phyloP scores from a whole-genome alignment of 2,113 vertebrate species.

The Ondatra zibethicus region DNA sequence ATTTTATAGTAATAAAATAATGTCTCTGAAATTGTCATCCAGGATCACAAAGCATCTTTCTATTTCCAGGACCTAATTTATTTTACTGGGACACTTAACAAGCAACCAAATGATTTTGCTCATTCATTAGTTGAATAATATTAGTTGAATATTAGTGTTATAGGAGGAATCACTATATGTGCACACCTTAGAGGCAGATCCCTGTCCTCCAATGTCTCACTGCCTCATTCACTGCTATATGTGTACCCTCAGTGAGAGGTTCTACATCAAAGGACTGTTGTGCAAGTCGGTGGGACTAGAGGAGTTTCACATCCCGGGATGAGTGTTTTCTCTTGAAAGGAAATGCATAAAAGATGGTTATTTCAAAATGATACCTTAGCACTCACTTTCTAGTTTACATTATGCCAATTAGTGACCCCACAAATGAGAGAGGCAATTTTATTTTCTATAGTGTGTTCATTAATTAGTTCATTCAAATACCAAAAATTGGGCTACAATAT shows the following conservation, averaged over 20 bases:
- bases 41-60: not conserved
- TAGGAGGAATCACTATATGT: not conserved
- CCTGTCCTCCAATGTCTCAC: fast-evolving
- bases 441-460: not conserved
- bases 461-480: not conserved
- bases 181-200: not conserved
- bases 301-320: not conserved
- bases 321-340: not conserved
- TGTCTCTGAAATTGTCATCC: not conserved
- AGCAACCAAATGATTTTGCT: not conserved
- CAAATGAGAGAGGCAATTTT: not conserved
- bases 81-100: not conserved
- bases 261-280: not conserved
- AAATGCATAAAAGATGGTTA: not conserved
- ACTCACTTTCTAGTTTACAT: not conserved
- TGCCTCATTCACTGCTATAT: not conserved
- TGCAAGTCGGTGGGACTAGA: not conserved
- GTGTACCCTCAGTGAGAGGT: not conserved
- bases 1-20: slow-evolving; percentile 35
- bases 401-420: not conserved
- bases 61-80: not conserved
- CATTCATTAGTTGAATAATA: not conserved
- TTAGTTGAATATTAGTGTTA: too few species aligned
- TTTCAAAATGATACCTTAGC: not conserved
- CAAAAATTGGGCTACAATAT: not conserved